phyloP scores from a whole-genome alignment of 2,888 invertebrate genomes.

The Halictus ligatus region DNA sequence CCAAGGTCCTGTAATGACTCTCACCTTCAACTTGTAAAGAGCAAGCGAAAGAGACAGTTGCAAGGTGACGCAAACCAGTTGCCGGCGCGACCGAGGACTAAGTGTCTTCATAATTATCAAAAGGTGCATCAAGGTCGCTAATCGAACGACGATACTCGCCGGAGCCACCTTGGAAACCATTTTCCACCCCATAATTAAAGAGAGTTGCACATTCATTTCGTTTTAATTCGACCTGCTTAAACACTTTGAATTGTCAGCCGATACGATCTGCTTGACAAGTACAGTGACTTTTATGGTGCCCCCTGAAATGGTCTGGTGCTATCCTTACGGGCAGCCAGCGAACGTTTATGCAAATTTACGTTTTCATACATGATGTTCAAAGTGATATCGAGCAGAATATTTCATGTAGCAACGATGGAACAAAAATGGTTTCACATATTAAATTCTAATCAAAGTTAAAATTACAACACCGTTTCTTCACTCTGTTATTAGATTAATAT shows the following conservation, averaged over 20 bases:
- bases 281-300: neutral
- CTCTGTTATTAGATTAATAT: too few relatives aligned
- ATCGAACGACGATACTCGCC: neutral
- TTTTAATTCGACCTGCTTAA: neutral
- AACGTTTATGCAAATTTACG: neutral
- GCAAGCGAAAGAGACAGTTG: conserved; percentile 48
- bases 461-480: neutral
- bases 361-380: neutral
- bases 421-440: neutral
- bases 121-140: conserved; percentile 13
- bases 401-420: neutral
- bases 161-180: neutral
- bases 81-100: neutral
- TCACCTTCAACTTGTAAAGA: conserved; percentile 52
- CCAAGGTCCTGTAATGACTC: conserved; percentile 47
- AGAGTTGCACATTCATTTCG: neutral
- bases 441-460: neutral
- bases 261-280: neutral
- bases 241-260: conserved; percentile 4
- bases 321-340: neutral
- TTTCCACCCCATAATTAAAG: conserved; percentile 6
- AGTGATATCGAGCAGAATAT: neutral
- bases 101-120: conserved; percentile 34
- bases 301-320: neutral
- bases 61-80: conserved; percentile 47